Evolutionary conservation across 2,797 vertebrate genomes (phyloP).

Genomic region (Echiichthys vipera): DNA sequence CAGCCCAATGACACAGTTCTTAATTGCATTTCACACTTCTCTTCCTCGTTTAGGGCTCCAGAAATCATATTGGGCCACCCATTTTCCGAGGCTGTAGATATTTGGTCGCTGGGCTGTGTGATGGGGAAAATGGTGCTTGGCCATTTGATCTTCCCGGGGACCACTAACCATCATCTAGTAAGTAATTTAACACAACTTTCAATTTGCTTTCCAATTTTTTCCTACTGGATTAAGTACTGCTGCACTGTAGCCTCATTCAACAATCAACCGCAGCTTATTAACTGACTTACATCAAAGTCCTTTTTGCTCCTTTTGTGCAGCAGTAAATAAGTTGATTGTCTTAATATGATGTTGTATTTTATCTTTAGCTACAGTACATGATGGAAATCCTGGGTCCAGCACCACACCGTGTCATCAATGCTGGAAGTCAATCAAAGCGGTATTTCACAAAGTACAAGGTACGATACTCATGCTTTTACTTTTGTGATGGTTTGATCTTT

Average conservation of each 20-base stretch:
- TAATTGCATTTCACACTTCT: no score
- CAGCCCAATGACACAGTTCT: no score
- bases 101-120: slow-evolving; percentile 2
- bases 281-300: background rate
- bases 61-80: background rate
- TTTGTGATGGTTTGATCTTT: background rate
- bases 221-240: no score
- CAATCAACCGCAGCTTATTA: no score
- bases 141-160: background rate
- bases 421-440: background rate
- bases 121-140: background rate
- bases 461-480: background rate
- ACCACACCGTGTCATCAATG: background rate
- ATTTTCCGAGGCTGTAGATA: slow-evolving; percentile 1
- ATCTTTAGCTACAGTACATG: background rate
- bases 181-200: no score
- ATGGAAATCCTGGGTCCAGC: background rate
- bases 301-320: background rate
- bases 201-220: no score
- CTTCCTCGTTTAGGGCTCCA: slow-evolving; percentile 19
- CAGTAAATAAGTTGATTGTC: no score
- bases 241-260: no score
- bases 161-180: background rate
- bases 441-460: background rate
- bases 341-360: background rate